A percentile compares a stretch with the other conserved stretches of the same genome.
Conservation (phyloP, 2,888 invertebrate species). For the Panzeria rudis region DNA sequence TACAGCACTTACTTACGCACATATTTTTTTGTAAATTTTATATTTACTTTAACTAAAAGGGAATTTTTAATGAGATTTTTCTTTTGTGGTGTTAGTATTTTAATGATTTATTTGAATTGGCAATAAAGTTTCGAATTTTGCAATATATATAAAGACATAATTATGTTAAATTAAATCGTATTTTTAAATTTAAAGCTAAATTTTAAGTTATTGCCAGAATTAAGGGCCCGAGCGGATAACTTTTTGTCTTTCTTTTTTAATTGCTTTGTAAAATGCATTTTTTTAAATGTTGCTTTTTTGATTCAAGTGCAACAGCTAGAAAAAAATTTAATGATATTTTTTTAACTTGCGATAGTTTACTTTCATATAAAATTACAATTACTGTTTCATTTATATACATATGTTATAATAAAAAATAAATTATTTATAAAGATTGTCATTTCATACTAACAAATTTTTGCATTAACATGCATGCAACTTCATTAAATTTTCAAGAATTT, state of each 20-base stretch:
- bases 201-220: no score
- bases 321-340: not conserved
- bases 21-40: not conserved
- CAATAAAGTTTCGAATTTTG: not conserved
- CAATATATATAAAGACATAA: no score
- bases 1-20: not conserved
- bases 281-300: not conserved
- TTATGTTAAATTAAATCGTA: no score
- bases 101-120: not conserved
- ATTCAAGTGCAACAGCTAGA: not conserved
- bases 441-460: not conserved
- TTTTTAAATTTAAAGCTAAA: no score
- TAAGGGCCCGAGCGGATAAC: no score
- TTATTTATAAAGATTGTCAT: conserved; percentile 7
- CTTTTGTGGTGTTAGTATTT: not conserved
- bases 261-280: not conserved
- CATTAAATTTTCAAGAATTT: not conserved
- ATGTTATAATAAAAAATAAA: not conserved
- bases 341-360: not conserved
- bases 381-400: not conserved
- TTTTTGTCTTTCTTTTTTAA: not conserved
- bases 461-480: no score
- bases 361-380: not conserved
- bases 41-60: conserved; percentile 7
- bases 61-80: conserved; percentile 17